Base-by-base conservation (phyloP, 92 coral and sea anemone genomes). In the Palythoa grandis region DNA sequence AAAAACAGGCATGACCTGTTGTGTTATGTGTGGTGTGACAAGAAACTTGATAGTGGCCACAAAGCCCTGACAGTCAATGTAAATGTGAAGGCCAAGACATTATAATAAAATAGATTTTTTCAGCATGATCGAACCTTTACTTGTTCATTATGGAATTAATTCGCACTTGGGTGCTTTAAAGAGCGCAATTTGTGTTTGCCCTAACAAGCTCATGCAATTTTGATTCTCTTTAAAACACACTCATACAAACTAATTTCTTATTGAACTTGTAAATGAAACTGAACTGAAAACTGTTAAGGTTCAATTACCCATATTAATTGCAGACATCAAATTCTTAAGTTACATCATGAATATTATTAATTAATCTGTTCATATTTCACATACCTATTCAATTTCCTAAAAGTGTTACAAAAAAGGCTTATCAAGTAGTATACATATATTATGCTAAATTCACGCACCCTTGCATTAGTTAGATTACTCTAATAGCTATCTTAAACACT, bases 201-300 rank as follows among this genome's bases (percentile, higher is more conserved):
- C 58, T 74, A 74, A 74, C 80, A 76, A 29, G 67, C 56, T 52
- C 20, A 76, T 23, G 57, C 80, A 76, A 76, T 53, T 53, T 52
- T 76, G 39, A 76, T 76, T 76, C 80, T 76, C 80, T 76, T 76
- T 76, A 76, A 76, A 76, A 52, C 80, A 76, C 80, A 76, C 80
- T 76, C 47, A 23, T 76, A 43, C 67, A 76, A 76, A 76, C 52
- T 76, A 76, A 61, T 61, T 61, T 61, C 68, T 3, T 61, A 61
- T 19, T 61, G 23, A 61, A 61, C 68, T 61, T 61, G 68, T 19
- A 61, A 61, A 61, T 61, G 68, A 61, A 61, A 61, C 68, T 61
- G 68, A 61, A 61, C 68, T 61, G 68, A 61, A 61, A 61, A 61
- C 68, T 61, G 68, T 61, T 61, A 61, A 61, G 68, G 24, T 17